These are phyloP conservation scores for Psix sp. DNA, from an alignment of 1,140 invertebrate species.

Conservation along the genomic window DNA sequence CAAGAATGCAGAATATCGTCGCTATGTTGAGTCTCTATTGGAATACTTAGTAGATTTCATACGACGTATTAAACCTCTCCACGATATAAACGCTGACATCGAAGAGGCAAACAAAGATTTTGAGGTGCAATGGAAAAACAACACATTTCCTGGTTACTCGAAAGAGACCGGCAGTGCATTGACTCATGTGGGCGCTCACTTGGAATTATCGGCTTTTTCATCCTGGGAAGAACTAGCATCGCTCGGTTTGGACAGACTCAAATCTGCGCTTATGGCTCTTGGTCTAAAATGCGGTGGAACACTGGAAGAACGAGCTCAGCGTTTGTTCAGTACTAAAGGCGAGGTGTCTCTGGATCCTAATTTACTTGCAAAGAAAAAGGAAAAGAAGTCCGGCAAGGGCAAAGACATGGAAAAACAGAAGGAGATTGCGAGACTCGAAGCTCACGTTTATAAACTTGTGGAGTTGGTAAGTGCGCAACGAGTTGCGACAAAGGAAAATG, in stretches of 20 bases:
- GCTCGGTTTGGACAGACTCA: slow-evolving; percentile 96
- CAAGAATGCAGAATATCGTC: slow-evolving; percentile 95
- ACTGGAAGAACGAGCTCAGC: slow-evolving; percentile 95
- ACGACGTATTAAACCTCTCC: slow-evolving; percentile 91
- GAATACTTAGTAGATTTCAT: slow-evolving; percentile 94
- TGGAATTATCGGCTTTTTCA: slow-evolving; percentile 97
- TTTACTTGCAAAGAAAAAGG: slow-evolving; percentile 90
- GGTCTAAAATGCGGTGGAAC: slow-evolving; percentile 99
- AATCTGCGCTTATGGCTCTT: slow-evolving; percentile 97
- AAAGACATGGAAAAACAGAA: slow-evolving; percentile 86
- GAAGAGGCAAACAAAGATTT: slow-evolving; percentile 89
- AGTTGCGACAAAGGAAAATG: slow-evolving; percentile 96
- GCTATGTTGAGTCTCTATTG: slow-evolving; percentile 90
- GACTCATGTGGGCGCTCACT: slow-evolving; percentile 94
- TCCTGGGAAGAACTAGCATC: slow-evolving; percentile 99
- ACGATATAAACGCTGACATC: slow-evolving; percentile 89
- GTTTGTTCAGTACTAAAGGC: slow-evolving; percentile 97
- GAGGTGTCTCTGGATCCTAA: slow-evolving; percentile 93
- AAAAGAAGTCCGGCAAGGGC: slow-evolving; percentile 80
- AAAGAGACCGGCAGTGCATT: slow-evolving; percentile 97
- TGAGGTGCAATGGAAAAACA: slow-evolving; percentile 90
- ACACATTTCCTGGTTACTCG: slow-evolving; percentile 95
- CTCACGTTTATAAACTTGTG: slow-evolving; percentile 91
- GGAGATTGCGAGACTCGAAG: slow-evolving; percentile 91
- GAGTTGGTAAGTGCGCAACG: slow-evolving; percentile 90